These are phyloP conservation scores for Liopterus haemorrhoidalis DNA, from an alignment of 2,888 invertebrate species.

Conservation along the genomic window DNA sequence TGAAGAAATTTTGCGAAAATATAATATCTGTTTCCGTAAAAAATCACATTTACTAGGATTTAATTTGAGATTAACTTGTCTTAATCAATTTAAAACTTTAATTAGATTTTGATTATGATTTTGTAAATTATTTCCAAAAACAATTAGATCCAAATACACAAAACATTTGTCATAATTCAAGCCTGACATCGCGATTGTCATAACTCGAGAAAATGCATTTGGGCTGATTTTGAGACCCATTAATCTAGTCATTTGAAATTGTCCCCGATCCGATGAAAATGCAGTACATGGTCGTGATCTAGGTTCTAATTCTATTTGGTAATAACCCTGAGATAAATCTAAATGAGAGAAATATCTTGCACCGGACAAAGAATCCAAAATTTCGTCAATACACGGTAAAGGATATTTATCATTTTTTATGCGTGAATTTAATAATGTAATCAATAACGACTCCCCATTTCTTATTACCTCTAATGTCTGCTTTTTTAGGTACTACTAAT, in stretches of 20 bases:
- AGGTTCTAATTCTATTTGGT: constrained; percentile 28
- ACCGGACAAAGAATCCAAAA: not conserved
- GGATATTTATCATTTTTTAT: constrained; percentile 21
- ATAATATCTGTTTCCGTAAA: constrained; percentile 10
- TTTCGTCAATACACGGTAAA: constrained; percentile 4
- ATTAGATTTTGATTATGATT: constrained; percentile 3
- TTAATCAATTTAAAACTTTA: too few species aligned
- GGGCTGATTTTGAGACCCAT: constrained; percentile 19
- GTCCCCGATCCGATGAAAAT: constrained; percentile 32
- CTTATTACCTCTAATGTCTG: constrained; percentile 10
- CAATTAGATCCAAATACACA: constrained; percentile 7
- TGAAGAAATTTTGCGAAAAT: constrained; percentile 7
- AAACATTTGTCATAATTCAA: constrained; percentile 8
- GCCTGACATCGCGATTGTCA: constrained; percentile 16
- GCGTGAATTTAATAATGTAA: constrained; percentile 22
- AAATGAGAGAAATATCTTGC: constrained; percentile 13
- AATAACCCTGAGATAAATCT: too few species aligned
- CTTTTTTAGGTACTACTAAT: constrained; percentile 16
- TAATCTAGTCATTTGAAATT: too few species aligned
- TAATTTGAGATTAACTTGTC: constrained; percentile 12
- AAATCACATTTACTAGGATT: constrained; percentile 16
- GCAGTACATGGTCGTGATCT: constrained; percentile 29
- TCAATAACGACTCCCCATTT: constrained; percentile 22
- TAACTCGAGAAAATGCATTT: constrained; percentile 15
- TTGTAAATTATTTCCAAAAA: constrained; percentile 10